Evolutionary conservation across 92 coral and sea anemone species (phyloP).

Genomic region (Phenganax subtilis): DNA sequence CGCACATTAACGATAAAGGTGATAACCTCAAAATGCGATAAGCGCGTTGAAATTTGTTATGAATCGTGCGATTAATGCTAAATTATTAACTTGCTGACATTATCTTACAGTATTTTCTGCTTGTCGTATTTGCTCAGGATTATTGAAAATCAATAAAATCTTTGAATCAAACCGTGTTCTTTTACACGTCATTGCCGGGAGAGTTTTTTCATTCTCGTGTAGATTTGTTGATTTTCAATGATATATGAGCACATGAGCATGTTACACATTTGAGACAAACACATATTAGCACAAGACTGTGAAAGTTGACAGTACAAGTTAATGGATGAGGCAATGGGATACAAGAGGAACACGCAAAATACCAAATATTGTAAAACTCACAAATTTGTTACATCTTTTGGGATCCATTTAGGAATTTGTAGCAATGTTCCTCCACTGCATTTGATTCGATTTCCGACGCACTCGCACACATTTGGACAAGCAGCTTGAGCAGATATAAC

Average conservation of each 20-base stretch:
- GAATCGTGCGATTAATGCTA: not conserved
- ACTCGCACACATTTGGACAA: constrained; percentile 25
- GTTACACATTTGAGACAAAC: not conserved
- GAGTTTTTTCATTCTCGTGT: not conserved
- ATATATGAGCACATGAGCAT: constrained; percentile 26
- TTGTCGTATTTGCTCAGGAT: constrained; percentile 11
- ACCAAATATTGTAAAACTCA: constrained; percentile 9
- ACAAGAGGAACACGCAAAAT: constrained; percentile 12
- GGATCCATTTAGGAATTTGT: constrained; percentile 7
- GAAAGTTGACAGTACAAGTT: constrained; percentile 38
- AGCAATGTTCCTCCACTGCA: constrained; percentile 7
- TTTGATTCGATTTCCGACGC: not conserved
- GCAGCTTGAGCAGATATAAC: not conserved
- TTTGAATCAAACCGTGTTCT: not conserved
- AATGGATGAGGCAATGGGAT: constrained; percentile 17
- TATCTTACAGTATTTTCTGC: constrained; percentile 13
- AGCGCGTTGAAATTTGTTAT: constrained; percentile 15
- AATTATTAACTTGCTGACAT: constrained; percentile 6
- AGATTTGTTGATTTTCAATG: constrained; percentile 7
- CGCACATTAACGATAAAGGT: constrained; percentile 13
- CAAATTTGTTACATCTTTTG: constrained; percentile 35
- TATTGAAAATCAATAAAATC: constrained; percentile 9
- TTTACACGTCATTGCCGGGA: not conserved
- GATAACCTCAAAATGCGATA: constrained; percentile 11
- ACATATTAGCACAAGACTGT: constrained; percentile 15